Evolutionary conservation across 2,113 vertebrate species (phyloP).

Genomic region (Epinephelus moara): DNA sequence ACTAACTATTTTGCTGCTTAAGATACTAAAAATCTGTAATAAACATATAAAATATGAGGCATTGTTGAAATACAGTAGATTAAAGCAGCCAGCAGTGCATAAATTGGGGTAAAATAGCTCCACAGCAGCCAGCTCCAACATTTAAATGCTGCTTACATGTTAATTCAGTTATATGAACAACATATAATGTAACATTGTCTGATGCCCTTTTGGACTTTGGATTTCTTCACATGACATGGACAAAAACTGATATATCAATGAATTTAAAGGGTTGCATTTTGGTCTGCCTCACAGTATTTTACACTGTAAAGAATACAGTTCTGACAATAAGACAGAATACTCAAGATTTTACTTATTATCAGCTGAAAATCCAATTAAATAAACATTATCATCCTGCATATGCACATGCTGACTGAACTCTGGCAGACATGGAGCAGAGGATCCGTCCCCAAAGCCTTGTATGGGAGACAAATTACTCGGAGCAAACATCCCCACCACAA

Average conservation of each 20-base stretch:
- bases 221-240: neutral
- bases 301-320: neutral
- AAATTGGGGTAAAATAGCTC: neutral
- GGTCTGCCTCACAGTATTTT: neutral
- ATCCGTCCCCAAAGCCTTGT: constrained; percentile 53
- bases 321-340: neutral
- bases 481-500: constrained; percentile 70
- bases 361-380: neutral
- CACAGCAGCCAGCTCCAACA: neutral
- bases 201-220: neutral
- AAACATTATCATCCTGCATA: neutral
- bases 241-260: neutral
- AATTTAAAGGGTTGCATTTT: neutral
- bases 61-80: neutral
- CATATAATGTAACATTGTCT: neutral
- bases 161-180: no score
- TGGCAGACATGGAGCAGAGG: constrained; percentile 24
- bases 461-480: constrained; percentile 69
- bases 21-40: neutral
- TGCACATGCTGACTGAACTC: constrained; percentile 33
- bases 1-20: neutral
- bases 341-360: neutral
- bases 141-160: neutral
- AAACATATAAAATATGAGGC: neutral
- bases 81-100: neutral